Percentiles rank a stretch among this genome's conserved stretches.
phyloP scores from a whole-genome alignment of 2,113 vertebrate genomes.

The Scolopax mira region DNA sequence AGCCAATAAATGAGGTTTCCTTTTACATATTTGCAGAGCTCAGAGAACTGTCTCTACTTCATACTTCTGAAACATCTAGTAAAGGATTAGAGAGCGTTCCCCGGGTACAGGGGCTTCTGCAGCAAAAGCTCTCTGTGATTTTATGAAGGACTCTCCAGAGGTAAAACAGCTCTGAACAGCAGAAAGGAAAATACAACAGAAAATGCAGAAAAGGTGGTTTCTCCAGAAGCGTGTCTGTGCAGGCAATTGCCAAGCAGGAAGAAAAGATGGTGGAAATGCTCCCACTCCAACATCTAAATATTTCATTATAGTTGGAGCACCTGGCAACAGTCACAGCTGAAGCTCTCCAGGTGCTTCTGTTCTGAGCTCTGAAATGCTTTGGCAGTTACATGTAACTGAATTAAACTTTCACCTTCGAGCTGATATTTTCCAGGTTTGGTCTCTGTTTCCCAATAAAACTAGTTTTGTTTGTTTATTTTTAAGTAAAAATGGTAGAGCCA shows the following conservation, averaged over 20 bases:
- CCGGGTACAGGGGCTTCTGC: not conserved
- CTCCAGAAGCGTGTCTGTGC: not conserved
- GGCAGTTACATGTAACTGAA: not conserved
- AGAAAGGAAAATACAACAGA: not conserved
- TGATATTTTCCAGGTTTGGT: slow-evolving; percentile 14
- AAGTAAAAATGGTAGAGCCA: not conserved
- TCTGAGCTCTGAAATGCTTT: slow-evolving; percentile 15
- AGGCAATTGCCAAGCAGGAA: not conserved
- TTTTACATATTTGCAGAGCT: not conserved
- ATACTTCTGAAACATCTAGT: not conserved
- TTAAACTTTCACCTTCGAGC: not conserved
- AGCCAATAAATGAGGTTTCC: not conserved
- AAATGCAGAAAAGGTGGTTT: not conserved
- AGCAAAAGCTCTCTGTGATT: not conserved
- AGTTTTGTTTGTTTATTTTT: not conserved
- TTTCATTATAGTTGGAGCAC: not conserved
- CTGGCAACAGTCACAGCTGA: not conserved
- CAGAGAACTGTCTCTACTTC: not conserved
- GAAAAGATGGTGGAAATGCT: not conserved
- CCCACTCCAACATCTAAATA: not conserved
- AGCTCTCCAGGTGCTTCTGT: slow-evolving; percentile 31
- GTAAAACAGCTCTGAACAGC: not conserved
- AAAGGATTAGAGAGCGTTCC: not conserved
- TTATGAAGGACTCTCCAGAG: not conserved
- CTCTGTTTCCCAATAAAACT: not conserved